Conservation (phyloP, 2,797 vertebrate species). For the Amphiprion clarkii region DNA sequence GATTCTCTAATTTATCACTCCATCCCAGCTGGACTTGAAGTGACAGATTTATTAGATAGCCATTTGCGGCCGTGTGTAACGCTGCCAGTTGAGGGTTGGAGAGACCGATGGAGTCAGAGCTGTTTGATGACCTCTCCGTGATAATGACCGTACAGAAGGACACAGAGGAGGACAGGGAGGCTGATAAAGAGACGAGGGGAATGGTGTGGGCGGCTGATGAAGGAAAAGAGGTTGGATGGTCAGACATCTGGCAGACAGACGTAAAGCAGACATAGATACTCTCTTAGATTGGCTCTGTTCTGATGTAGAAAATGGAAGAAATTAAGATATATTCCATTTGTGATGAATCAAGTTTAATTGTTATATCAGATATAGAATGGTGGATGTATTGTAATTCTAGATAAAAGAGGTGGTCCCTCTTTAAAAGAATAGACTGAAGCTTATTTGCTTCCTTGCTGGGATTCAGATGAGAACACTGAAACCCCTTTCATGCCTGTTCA, state of each 20-base stretch:
- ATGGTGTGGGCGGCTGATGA: constrained; percentile 43
- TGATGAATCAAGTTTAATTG: background rate
- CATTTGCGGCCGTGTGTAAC: constrained; percentile 67
- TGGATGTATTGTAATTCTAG: background rate
- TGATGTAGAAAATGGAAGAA: constrained; percentile 12
- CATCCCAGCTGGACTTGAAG: constrained; percentile 72
- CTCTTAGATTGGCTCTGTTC: background rate
- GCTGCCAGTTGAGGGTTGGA: constrained; percentile 56
- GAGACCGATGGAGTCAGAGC: constrained; percentile 72
- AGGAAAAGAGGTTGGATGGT: constrained; percentile 25
- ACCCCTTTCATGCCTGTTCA: background rate
- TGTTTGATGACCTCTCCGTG: constrained; percentile 75
- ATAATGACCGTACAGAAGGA: constrained; percentile 76
- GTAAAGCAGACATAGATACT: constrained; percentile 15
- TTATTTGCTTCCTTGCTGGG: constrained; percentile 1
- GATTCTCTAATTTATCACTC: constrained; percentile 70
- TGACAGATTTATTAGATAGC: constrained; percentile 81
- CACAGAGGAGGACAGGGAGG: constrained; percentile 63
- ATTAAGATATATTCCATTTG: background rate
- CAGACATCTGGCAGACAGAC: constrained; percentile 25
- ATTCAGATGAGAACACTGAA: background rate
- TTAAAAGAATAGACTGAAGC: background rate
- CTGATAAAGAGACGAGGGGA: constrained; percentile 61
- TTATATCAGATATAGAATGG: background rate
- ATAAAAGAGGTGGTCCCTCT: too few species aligned